Evolutionary conservation across 2,888 invertebrate species (phyloP), one percentile per base, ranked within the genome.

Genomic region (Crossocerus cetratus): DNA sequence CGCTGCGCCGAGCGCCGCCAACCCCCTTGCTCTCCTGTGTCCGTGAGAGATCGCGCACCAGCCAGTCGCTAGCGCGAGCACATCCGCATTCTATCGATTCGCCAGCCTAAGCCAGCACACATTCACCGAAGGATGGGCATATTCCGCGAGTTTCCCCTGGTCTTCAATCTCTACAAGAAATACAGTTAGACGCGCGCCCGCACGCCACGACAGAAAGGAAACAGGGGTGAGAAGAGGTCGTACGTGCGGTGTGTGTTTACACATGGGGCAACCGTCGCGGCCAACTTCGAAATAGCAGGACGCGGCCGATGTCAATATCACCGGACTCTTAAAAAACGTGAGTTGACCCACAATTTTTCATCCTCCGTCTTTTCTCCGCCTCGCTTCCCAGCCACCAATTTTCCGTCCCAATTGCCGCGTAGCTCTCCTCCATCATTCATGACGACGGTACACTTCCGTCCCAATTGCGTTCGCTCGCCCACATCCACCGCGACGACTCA

Each of bases 141-240:
- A 84, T 88, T 86, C 76, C 85, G 86, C 18, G 83, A 87, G 73
- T 87, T 87, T 65, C 84, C 85, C 2, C 84, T 86, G 69, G 85
- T 87, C 21, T 87, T 86, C 68, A 86, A 88, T 72, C 80, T 86
- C 3, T 86, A 87, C 73, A 83, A 85, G 62, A 87, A 88, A 64
- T 85, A 87, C 67, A 86, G 82, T 70, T 85, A 86, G 74, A 18
- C 23, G 22, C 16, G 2, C n/a, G 22, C 13, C 13, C 16, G 4
- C 4, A 32, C 18, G 11, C 32, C 32, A 54, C n/a, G 16, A 3
- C n/a, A n/a, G 23, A 16, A 2, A 32, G n/a, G n/a, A 13, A 13
- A 60, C n/a, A 5, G 21, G 49, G 21, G 60, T 60, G 21, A 11
- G 5, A 14, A 18, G 1, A 21, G 23, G n/a, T 23, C 18, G 44